A percentile compares a stretch with the other conserved stretches of the same genome.
phyloP scores from a whole-genome alignment of 2,113 vertebrate genomes.

The Cyrtonyx montezumae region DNA sequence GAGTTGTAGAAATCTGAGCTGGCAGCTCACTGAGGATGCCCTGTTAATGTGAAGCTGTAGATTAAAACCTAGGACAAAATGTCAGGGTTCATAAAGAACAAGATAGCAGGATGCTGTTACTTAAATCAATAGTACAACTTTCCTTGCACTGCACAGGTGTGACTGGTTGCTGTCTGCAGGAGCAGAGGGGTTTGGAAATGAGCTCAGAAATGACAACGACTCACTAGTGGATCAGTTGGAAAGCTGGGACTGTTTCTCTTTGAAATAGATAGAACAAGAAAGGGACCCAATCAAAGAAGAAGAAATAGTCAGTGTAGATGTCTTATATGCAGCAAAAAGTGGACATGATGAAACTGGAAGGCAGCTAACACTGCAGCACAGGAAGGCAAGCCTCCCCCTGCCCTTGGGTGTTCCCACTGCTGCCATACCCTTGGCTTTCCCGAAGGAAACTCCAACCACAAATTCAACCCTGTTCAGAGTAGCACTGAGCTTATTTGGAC shows the following conservation, averaged over 20 bases:
- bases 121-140: background rate
- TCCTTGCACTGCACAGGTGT: background rate
- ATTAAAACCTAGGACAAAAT: background rate
- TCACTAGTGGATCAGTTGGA: background rate
- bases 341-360: background rate
- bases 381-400: background rate
- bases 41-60: background rate
- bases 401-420: background rate
- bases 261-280: background rate
- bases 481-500: background rate
- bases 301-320: background rate
- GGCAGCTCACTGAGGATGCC: background rate
- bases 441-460: background rate
- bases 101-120: background rate
- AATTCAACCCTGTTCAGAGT: background rate
- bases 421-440: background rate
- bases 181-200: background rate
- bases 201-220: constrained; percentile 17
- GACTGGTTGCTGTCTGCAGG: background rate
- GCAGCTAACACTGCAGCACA: background rate
- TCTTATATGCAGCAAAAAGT: background rate
- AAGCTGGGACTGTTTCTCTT: constrained; percentile 13
- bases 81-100: background rate
- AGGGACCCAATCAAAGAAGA: background rate
- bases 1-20: background rate